These are phyloP conservation scores for Cheilosia variabilis DNA, from an alignment of 2,888 invertebrate species.

Conservation along the genomic window DNA sequence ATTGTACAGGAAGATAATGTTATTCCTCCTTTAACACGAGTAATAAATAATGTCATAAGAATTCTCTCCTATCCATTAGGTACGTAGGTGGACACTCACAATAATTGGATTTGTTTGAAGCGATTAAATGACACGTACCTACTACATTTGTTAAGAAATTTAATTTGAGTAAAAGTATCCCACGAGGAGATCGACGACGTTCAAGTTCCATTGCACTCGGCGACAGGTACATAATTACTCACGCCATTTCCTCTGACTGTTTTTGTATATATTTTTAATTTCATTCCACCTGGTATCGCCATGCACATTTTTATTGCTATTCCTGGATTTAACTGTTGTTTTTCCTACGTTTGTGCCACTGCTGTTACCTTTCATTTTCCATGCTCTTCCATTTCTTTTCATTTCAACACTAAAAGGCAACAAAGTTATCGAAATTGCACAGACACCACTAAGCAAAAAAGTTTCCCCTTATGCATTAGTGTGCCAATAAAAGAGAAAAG, in stretches of 20 bases:
- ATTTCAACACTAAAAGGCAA: conserved; percentile 42
- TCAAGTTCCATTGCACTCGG: conserved; percentile 61
- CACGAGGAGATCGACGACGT: conserved; percentile 10
- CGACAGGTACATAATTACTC: conserved; percentile 52
- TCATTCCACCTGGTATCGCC: conserved; percentile 65
- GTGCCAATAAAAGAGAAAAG: conserved; percentile 6
- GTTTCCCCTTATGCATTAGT: conserved; percentile 37
- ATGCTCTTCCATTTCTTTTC: not conserved
- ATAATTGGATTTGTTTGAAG: conserved; percentile 26
- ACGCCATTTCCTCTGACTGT: conserved; percentile 47
- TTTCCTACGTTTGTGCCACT: conserved; percentile 32
- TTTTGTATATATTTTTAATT: conserved; percentile 35
- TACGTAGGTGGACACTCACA: no score
- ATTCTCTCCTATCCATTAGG: no score
- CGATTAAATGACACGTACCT: conserved; percentile 40
- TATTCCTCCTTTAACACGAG: no score
- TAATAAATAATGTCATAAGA: no score
- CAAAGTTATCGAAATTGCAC: conserved; percentile 68
- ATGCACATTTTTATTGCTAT: conserved; percentile 52
- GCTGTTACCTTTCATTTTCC: conserved; percentile 48
- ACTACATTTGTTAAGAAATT: conserved; percentile 45
- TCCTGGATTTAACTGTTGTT: conserved; percentile 65
- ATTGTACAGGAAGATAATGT: no score
- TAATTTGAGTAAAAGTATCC: conserved; percentile 51
- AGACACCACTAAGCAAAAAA: conserved; percentile 22